Conservation (phyloP, 2,797 vertebrate species). For the Ciconia nigra region DNA sequence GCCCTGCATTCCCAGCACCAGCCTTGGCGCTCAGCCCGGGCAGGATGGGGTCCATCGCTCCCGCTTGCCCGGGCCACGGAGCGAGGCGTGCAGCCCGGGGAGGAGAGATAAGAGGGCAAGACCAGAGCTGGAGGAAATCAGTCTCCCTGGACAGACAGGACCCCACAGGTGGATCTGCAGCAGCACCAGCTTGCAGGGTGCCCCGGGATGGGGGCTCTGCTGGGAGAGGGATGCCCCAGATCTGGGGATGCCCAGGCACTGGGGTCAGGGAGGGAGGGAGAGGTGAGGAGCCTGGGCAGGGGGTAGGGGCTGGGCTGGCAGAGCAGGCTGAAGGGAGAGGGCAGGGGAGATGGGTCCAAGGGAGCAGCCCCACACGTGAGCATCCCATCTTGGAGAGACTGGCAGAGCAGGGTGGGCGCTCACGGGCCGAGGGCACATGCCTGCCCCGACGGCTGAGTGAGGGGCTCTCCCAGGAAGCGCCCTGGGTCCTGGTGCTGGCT, state of each 20-base stretch:
- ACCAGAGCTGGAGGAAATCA: neutral
- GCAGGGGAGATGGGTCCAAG: neutral
- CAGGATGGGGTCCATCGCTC: neutral
- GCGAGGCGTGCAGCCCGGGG: neutral
- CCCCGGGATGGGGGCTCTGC: neutral
- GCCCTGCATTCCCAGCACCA: neutral
- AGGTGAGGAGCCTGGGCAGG: neutral
- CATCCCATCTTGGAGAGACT: neutral
- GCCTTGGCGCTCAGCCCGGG: neutral
- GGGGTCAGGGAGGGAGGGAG: neutral
- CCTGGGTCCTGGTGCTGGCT: fast-evolving
- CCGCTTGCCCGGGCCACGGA: fast-evolving
- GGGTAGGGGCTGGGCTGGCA: neutral
- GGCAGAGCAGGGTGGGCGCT: neutral
- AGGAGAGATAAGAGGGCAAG: neutral
- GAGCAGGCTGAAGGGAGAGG: neutral
- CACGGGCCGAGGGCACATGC: fast-evolving
- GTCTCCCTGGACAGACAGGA: neutral
- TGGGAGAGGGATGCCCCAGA: neutral
- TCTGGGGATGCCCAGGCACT: neutral
- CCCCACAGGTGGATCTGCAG: neutral
- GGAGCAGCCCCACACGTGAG: neutral
- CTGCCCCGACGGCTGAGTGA: neutral
- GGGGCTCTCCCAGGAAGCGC: neutral
- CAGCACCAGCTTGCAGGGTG: neutral